A percentile compares a stretch with the other conserved stretches of the same genome.
phyloP scores from a whole-genome alignment of 2,888 invertebrate species.

The Falcaria lacertinaria region DNA sequence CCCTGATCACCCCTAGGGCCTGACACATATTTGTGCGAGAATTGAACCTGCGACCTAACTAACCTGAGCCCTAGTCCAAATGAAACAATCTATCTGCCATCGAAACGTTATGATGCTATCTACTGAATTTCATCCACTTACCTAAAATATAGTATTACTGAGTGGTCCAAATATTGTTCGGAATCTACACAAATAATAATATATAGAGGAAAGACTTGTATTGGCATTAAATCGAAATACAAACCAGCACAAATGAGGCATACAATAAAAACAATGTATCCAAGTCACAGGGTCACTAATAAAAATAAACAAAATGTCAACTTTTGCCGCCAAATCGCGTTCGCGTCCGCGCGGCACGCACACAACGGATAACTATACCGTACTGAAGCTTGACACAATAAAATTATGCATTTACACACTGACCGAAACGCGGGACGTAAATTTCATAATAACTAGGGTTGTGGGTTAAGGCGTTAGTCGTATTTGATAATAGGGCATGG shows the following conservation, averaged over 20 bases:
- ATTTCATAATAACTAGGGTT: slow-evolving; percentile 52
- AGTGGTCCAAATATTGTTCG: too few species aligned
- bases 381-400: slow-evolving; percentile 61
- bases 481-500: too few species aligned
- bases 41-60: too few species aligned
- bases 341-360: slow-evolving; percentile 45
- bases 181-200: neutral
- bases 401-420: slow-evolving; percentile 51
- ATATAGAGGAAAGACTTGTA: neutral
- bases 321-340: slow-evolving; percentile 16
- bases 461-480: too few species aligned
- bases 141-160: too few species aligned
- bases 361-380: slow-evolving; percentile 48
- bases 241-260: neutral
- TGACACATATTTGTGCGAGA: too few species aligned
- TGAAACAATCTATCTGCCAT: too few species aligned
- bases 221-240: neutral
- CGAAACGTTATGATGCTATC: too few species aligned
- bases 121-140: too few species aligned
- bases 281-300: neutral
- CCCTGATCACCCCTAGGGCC: too few species aligned
- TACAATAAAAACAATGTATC: neutral
- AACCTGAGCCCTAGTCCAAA: too few species aligned
- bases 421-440: slow-evolving; percentile 34
- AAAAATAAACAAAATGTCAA: slow-evolving; percentile 12